Conservation (phyloP, 2,797 vertebrate genomes). For the Cirrhinus molitorella region DNA sequence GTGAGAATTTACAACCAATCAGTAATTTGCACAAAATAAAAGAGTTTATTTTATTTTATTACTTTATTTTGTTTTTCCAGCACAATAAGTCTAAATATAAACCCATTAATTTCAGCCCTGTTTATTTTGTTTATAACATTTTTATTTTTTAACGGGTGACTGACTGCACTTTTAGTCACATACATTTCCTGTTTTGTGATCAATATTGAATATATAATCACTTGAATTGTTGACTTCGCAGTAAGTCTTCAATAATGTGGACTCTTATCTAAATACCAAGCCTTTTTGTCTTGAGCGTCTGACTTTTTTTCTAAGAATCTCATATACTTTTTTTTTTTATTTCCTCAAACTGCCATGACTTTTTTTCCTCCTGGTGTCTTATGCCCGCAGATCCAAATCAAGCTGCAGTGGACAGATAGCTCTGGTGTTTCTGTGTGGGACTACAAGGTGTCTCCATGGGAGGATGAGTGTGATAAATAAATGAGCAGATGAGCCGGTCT, state of each 20-base stretch:
- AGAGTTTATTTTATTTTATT: too few relatives aligned
- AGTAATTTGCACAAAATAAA: too few relatives aligned
- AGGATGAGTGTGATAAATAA: conserved; percentile 77
- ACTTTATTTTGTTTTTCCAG: too few relatives aligned
- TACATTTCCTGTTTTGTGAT: not conserved
- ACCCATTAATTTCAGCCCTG: not conserved
- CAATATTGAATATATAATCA: not conserved
- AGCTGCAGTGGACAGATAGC: conserved; percentile 69
- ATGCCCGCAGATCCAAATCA: conserved; percentile 70
- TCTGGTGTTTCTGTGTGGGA: conserved; percentile 63
- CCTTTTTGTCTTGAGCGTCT: not conserved
- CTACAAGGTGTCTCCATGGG: conserved; percentile 67
- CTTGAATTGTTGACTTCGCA: not conserved
- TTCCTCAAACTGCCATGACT: conserved; percentile 61
- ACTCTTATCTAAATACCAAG: not conserved
- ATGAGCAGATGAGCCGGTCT: conserved; percentile 80
- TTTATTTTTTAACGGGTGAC: not conserved
- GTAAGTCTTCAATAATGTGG: not conserved
- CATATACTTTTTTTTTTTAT: conserved; percentile 66
- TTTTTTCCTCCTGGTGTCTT: conserved; percentile 68
- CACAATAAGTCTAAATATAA: not conserved
- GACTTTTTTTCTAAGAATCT: not conserved
- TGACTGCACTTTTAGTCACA: not conserved
- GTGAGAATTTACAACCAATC: too few relatives aligned
- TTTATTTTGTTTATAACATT: not conserved